Evolutionary conservation across 2,797 vertebrate genomes (phyloP), one percentile per base, ranked within the genome.

Genomic region (Chelmon rostratus): DNA sequence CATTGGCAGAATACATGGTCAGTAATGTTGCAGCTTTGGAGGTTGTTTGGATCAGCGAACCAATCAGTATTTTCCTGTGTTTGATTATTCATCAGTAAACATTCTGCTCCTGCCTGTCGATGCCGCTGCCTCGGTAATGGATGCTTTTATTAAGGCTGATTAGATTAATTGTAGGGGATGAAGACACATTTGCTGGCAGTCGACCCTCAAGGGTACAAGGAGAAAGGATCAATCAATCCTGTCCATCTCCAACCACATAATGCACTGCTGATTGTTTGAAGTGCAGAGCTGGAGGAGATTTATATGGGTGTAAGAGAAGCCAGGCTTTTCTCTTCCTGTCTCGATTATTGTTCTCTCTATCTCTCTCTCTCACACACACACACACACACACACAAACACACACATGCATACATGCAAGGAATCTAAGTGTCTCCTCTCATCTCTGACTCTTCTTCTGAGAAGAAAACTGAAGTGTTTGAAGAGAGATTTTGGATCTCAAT

Each of bases 61-160:
- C 65, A 70, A 81, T 89, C 76, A 38, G 80, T 76, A 63, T 78
- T 78, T 87, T 76, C 79, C 71, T 9, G 56, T 52, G 62, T 86
- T 83, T 86, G 76, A 87, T 88, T 78, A 81, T 78, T 87, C 79
- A 73, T 78, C 76, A 75, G 76, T 78, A 82, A 87, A 84, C 82
- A 81, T 63, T 64, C 73, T 78, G 74, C 72, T 76, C 63, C 52
- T 16, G 73, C 62, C 70, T 75, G 70, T 83, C 57, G 3, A 83
- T 74, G 78, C 37, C 13, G 64, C 63, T 56, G 75, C 68, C 62
- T 44, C 40, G 0, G 76, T 89, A 88, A 89, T 87, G 78, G 83
- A 87, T 86, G 79, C 76, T 90, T 90, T 87, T 90, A 87, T 87
- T 83, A 82, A 72, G 74, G 68, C 61, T 76, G 71, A 90, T 90